Evolutionary conservation across 2,888 invertebrate genomes (phyloP).

Genomic region (Nymphalis urticae): DNA sequence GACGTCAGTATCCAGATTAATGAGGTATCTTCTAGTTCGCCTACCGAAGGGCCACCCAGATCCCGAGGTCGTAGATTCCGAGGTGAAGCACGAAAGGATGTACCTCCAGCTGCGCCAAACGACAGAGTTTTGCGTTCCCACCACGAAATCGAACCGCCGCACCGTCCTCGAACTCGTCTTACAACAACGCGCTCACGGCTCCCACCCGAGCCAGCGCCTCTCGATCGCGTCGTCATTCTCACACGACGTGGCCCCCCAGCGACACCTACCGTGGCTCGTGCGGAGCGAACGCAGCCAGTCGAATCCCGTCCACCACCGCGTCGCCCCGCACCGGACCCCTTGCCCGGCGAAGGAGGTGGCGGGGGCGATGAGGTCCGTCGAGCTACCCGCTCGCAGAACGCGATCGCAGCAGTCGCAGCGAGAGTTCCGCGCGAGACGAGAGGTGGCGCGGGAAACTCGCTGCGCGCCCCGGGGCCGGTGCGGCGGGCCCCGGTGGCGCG

Average conservation of each 20-base stretch:
- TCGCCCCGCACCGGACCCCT: constrained; percentile 39
- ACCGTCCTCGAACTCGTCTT: constrained; percentile 53
- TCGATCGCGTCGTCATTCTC: constrained; percentile 66
- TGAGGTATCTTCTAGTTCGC: constrained; percentile 85
- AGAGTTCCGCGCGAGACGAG: constrained; percentile 37
- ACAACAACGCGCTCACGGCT: constrained; percentile 37
- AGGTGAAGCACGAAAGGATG: constrained; percentile 48
- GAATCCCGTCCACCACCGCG: constrained; percentile 32
- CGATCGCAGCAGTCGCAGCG: constrained; percentile 25
- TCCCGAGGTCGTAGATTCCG: constrained; percentile 57
- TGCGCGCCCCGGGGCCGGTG: constrained; percentile 71
- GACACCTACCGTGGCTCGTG: constrained; percentile 34
- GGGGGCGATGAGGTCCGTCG: constrained; percentile 38
- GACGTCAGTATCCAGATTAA: constrained; percentile 83
- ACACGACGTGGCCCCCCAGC: constrained; percentile 55
- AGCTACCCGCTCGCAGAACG: constrained; percentile 42
- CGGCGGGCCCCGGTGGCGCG: constrained; percentile 68
- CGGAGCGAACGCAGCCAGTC: constrained; percentile 34
- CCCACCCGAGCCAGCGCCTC: constrained; percentile 41
- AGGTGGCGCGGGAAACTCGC: constrained; percentile 66
- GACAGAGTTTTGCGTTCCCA: constrained; percentile 75
- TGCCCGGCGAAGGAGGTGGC: constrained; percentile 42
- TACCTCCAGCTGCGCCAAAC: constrained; percentile 46
- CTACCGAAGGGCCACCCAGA: constrained; percentile 66
- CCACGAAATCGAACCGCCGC: constrained; percentile 58